phyloP scores from a whole-genome alignment of 2,797 vertebrate genomes.

The Pteronotus mesoamericanus region DNA sequence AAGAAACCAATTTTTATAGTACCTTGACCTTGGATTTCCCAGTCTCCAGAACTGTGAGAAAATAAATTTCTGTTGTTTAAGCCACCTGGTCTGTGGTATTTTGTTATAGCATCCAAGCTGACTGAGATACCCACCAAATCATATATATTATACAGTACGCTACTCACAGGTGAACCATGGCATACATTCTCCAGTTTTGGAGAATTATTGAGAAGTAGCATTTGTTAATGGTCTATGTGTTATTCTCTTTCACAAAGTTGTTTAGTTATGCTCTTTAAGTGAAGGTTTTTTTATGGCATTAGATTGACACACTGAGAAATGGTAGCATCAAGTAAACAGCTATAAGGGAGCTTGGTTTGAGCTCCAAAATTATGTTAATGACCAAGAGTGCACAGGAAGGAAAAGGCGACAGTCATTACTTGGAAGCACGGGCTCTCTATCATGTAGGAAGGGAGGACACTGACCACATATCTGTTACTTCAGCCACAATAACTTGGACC shows the following conservation, averaged over 20 bases:
- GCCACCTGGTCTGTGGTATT: background rate
- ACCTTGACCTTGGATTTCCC: background rate
- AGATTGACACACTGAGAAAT: background rate
- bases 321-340: background rate
- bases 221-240: background rate
- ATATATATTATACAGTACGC: background rate
- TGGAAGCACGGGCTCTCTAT: background rate
- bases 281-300: background rate
- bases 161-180: background rate
- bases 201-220: background rate
- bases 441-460: background rate
- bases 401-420: background rate
- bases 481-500: background rate
- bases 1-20: background rate
- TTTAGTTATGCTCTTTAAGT: background rate
- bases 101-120: background rate
- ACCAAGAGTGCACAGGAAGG: background rate
- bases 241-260: background rate
- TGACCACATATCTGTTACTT: background rate
- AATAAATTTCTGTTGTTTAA: background rate
- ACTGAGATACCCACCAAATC: background rate
- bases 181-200: background rate
- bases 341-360: background rate
- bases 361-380: background rate
- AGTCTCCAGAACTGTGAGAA: background rate